Evolutionary conservation across 2,113 vertebrate species (phyloP).

Genomic region (Archilochus colubris): DNA sequence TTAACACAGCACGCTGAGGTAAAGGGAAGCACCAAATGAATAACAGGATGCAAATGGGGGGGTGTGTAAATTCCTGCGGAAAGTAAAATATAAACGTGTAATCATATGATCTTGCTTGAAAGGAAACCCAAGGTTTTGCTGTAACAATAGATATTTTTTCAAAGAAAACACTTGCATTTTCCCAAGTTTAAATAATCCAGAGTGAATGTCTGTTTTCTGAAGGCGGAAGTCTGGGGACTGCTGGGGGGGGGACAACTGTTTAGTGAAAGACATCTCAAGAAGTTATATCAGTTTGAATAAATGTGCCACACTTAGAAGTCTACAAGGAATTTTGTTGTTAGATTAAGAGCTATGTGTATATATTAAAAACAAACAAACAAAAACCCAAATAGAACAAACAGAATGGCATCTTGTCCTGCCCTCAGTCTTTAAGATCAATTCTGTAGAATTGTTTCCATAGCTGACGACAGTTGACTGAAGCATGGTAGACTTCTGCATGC

Average conservation of each 20-base stretch:
- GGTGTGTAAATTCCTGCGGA: constrained; percentile 87
- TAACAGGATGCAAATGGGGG: constrained; percentile 87
- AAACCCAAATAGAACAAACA: too few relatives aligned
- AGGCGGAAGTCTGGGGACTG: neutral
- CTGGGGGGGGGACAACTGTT: neutral
- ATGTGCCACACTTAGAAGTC: neutral
- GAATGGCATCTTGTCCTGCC: neutral
- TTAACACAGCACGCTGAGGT: constrained; percentile 60
- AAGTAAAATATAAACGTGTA: constrained; percentile 85
- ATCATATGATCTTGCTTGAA: constrained; percentile 84
- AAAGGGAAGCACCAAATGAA: constrained; percentile 80
- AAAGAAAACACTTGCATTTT: constrained; percentile 82
- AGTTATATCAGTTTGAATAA: neutral
- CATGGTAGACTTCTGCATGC: neutral
- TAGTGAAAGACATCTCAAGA: constrained; percentile 10
- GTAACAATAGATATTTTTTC: constrained; percentile 85
- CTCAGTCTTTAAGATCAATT: neutral
- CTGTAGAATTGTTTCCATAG: neutral
- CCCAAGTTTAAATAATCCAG: constrained; percentile 77
- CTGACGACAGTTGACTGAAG: neutral
- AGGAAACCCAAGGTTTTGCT: constrained; percentile 83
- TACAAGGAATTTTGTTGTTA: neutral
- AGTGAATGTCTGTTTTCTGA: constrained; percentile 66
- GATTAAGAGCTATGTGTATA: neutral
- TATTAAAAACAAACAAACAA: neutral